Evolutionary conservation across 2,888 invertebrate genomes (phyloP).

Genomic region (Drosophila nigricruria): DNA sequence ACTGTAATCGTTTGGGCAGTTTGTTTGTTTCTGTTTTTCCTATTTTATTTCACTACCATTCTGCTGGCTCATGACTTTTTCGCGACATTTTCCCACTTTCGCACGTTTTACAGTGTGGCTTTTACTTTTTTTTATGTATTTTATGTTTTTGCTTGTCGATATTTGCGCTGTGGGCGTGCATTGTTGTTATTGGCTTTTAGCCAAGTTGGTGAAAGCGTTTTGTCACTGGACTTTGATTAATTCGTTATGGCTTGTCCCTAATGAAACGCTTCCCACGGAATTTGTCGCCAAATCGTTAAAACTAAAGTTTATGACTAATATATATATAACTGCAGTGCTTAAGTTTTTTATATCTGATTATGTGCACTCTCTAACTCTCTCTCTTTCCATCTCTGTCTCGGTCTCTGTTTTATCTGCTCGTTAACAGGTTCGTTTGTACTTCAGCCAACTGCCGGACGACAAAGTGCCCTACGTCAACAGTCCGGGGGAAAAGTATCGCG

Average conservation of each 20-base stretch:
- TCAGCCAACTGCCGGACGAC: conserved; percentile 97
- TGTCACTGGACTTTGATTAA: conserved; percentile 50
- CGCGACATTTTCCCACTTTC: conserved; percentile 56
- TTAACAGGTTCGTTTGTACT: conserved; percentile 97
- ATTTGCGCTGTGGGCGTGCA: conserved; percentile 44
- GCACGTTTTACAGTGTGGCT: conserved; percentile 31
- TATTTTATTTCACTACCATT: too few species aligned
- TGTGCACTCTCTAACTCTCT: conserved; percentile 8
- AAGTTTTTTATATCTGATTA: conserved; percentile 30
- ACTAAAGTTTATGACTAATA: conserved; percentile 29
- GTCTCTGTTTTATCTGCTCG: conserved; percentile 17
- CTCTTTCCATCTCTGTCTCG: conserved; percentile 58
- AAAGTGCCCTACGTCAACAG: conserved; percentile 99
- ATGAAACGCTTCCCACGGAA: conserved; percentile 25
- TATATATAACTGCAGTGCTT: conserved; percentile 29
- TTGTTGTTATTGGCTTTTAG: conserved; percentile 22
- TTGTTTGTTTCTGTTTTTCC: conserved; percentile 9
- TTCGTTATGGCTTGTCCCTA: conserved; percentile 45
- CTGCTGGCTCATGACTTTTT: conserved; percentile 41
- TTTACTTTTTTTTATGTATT: conserved; percentile 12
- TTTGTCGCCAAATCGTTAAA: conserved; percentile 31
- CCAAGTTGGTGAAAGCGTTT: conserved; percentile 58
- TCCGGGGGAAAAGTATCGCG: conserved; percentile 96
- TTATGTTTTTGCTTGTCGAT: conserved; percentile 21
- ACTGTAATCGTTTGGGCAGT: conserved; percentile 16